Evolutionary conservation across 2,888 invertebrate genomes (phyloP), one percentile per base, ranked within the genome.

Genomic region (Caenorhabditis wallacei): DNA sequence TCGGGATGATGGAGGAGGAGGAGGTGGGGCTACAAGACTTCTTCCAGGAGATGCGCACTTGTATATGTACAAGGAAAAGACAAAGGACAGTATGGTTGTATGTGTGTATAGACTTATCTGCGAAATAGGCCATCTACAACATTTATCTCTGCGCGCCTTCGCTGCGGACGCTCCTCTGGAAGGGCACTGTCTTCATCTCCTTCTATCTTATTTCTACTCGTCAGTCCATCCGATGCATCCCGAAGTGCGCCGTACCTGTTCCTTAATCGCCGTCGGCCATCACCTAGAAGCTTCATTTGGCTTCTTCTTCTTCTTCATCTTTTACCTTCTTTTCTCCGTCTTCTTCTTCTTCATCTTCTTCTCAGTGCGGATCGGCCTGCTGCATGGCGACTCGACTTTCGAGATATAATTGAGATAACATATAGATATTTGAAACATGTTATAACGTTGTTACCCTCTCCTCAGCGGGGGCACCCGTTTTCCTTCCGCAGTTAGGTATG

Each of bases 41-140:
- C 76, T 76, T 76, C 76, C 76, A 76, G 80, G 68, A 61, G 80
- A 68, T 68, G 74, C 74, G 74, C 74, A 74, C 74, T 74, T 80
- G 68, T 70, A 75, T 75, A 63, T 53, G 70, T 56, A 75, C 64
- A 64, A 57, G 43, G 16, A 48, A 46, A 80, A 81, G 81, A 81
- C 75, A 75, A 81, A 81, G 74, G 80, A 80, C 68, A 74, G 74
- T 63, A 59, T 72, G 75, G 75, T 66, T 66, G 74, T 76, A 64
- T 64, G 70, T 63, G 72, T 68, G 72, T 72, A 80, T 72, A 80
- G 68, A 81, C 74, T 81, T 81, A 81, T 81, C 80, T 81, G 61
- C 80, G 64, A 81, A 76, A 81, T 81, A 81, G 81, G 81, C 81
- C 81, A 81, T 81, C 81, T 81, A 81, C 81, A 81, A 81, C 81